Evolutionary conservation across 2,888 invertebrate species (phyloP).

Genomic region (Dermolepida albohirtum): DNA sequence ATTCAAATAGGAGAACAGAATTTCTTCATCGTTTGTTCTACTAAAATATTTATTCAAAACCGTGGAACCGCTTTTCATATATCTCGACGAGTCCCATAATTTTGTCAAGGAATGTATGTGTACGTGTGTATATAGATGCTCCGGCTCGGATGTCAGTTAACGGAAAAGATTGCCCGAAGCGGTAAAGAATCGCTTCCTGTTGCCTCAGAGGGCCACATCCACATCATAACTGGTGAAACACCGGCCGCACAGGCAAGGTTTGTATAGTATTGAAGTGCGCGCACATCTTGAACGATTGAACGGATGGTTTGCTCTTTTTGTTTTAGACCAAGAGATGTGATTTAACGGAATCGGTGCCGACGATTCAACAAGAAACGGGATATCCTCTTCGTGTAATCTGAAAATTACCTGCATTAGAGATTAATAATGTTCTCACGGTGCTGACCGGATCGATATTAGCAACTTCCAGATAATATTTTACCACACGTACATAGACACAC

Average conservation of each 20-base stretch:
- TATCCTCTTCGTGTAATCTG: conserved; percentile 39
- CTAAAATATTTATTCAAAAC: too few relatives aligned
- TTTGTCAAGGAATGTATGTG: background rate
- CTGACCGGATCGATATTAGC: conserved; percentile 8
- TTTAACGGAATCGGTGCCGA: conserved; percentile 49
- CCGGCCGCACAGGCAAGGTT: too few relatives aligned
- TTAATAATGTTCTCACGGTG: conserved; percentile 40
- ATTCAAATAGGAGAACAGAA: too few relatives aligned
- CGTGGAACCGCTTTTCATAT: too few relatives aligned
- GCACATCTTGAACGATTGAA: too few relatives aligned
- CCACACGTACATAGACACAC: background rate
- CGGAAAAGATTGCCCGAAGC: conserved; percentile 52
- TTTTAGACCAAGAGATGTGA: conserved; percentile 39
- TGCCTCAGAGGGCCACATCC: conserved; percentile 51
- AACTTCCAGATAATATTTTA: conserved; percentile 15
- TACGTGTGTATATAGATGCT: conserved; percentile 10
- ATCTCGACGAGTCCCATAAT: too few relatives aligned
- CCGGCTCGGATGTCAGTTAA: conserved; percentile 53
- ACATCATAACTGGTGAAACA: conserved; percentile 33
- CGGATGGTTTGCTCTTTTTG: background rate
- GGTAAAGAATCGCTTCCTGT: conserved; percentile 52
- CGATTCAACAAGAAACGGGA: conserved; percentile 40
- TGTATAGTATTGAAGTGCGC: too few relatives aligned
- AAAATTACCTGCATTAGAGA: conserved; percentile 37
- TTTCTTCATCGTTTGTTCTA: too few relatives aligned